Conservation (phyloP, 1,140 invertebrate species). For the Adelges cooleyi region DNA sequence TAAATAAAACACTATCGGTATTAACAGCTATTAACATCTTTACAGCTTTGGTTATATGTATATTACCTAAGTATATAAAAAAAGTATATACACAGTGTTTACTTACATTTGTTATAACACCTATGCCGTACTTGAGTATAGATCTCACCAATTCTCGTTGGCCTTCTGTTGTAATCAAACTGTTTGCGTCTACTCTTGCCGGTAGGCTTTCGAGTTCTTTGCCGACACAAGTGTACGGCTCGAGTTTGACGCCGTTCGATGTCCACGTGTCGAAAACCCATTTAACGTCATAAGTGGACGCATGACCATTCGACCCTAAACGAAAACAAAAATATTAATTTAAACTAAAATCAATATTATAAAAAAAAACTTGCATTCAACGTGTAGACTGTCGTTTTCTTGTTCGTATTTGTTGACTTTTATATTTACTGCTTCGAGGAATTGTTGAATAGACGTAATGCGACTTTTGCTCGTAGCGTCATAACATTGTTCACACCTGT, state of each 20-base stretch:
- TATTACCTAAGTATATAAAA: too few relatives aligned
- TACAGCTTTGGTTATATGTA: too few relatives aligned
- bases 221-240: neutral
- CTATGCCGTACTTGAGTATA: slow-evolving; percentile 29
- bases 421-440: neutral
- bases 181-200: neutral
- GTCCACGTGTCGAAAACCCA: slow-evolving; percentile 2
- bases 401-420: neutral
- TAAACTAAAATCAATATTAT: neutral
- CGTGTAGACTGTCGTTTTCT: neutral
- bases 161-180: neutral
- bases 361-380: neutral
- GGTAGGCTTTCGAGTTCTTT: neutral
- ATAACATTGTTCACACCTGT: slow-evolving; percentile 4
- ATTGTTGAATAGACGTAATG: neutral
- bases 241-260: neutral
- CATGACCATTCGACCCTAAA: slow-evolving; percentile 30
- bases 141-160: slow-evolving; percentile 24
- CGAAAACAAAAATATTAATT: neutral
- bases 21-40: too few relatives aligned
- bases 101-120: slow-evolving; percentile 30
- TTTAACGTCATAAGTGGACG: slow-evolving; percentile 4
- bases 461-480: neutral
- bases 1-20: too few relatives aligned
- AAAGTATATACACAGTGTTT: neutral